Conservation (phyloP, 2,888 invertebrate genomes). For the Trissonchulus sp. region DNA sequence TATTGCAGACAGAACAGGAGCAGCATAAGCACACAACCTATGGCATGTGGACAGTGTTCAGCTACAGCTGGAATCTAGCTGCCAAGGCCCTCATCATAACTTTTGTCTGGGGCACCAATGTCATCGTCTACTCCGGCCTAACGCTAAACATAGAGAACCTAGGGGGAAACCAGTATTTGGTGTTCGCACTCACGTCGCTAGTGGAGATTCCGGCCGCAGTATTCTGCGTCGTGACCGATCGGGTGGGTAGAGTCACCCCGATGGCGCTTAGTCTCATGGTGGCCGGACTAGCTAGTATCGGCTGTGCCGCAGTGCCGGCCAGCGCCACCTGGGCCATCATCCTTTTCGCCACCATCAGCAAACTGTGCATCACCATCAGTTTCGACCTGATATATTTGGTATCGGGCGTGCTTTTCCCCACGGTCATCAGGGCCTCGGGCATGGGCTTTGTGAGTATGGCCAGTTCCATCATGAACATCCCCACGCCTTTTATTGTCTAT, state of each 20-base stretch:
- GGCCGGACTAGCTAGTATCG: constrained; percentile 17
- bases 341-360: constrained; percentile 2
- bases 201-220: constrained; percentile 22
- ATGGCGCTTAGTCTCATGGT: neutral
- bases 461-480: constrained; percentile 18
- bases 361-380: constrained; percentile 13
- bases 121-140: constrained; percentile 23
- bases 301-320: constrained; percentile 1
- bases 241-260: constrained; percentile 4
- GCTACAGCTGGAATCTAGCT: constrained; percentile 20
- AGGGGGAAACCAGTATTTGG: constrained; percentile 20
- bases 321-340: constrained; percentile 6
- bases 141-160: constrained; percentile 24
- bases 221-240: neutral
- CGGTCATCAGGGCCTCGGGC: constrained; percentile 19
- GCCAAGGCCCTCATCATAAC: constrained; percentile 8
- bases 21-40: too few relatives aligned
- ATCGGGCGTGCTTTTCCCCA: constrained; percentile 17
- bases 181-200: constrained; percentile 10
- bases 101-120: constrained; percentile 17
- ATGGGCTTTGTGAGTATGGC: neutral
- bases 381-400: constrained; percentile 14
- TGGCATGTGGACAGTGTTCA: constrained; percentile 20
- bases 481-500: constrained; percentile 24
- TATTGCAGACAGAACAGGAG: too few relatives aligned